A percentile compares a stretch with the other conserved stretches of the same genome.
Conservation (phyloP, 2,888 invertebrate genomes). For the Pherbina coryleti region DNA sequence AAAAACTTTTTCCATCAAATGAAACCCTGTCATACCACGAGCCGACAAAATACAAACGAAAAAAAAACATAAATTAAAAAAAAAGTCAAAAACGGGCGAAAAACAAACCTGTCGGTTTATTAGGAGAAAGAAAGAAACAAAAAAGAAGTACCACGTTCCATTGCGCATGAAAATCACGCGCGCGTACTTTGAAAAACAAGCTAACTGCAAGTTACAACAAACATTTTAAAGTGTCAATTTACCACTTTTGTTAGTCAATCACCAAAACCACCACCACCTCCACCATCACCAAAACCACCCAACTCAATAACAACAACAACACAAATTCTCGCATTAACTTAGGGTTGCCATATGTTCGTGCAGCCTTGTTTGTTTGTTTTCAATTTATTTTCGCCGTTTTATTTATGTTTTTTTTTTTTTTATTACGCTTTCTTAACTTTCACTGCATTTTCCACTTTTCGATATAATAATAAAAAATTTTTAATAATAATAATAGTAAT, state of each 20-base stretch:
- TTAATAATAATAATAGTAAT: background rate
- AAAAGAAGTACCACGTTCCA: conserved; percentile 8
- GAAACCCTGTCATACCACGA: conserved; percentile 44
- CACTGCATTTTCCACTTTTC: background rate
- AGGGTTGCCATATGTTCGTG: background rate
- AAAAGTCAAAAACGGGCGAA: background rate
- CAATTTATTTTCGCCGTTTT: conserved; percentile 41
- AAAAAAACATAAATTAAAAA: background rate
- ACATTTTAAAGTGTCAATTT: conserved; percentile 67
- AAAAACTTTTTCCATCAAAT: conserved; percentile 59
- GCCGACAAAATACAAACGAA: background rate
- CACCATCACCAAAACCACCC: conserved; percentile 25
- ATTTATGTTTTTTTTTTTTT: conserved; percentile 4
- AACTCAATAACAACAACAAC: background rate
- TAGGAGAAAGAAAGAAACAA: background rate
- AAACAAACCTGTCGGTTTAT: background rate
- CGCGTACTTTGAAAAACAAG: conserved; percentile 7
- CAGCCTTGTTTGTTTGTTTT: conserved; percentile 48
- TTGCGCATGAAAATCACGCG: conserved; percentile 20
- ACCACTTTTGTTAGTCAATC: conserved; percentile 50
- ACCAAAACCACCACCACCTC: conserved; percentile 51
- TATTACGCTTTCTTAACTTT: background rate
- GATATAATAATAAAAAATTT: background rate
- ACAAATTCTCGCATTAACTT: no score
- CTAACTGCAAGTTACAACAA: conserved; percentile 1